Conservation (phyloP, 2,888 invertebrate genomes). For the Scelioninae gen. 1 region DNA sequence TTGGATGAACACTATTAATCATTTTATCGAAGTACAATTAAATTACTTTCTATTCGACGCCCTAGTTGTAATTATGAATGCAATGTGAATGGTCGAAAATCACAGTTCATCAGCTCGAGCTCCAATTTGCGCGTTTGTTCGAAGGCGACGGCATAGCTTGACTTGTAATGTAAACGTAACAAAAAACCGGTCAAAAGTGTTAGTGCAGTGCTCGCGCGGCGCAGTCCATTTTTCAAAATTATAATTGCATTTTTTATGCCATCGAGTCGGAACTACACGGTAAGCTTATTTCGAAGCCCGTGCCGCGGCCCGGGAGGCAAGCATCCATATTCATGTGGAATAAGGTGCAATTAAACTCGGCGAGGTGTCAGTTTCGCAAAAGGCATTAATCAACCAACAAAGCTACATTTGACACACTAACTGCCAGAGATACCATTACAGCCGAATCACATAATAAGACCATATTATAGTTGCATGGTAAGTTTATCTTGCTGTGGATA, state of each 20-base stretch:
- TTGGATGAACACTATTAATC: conserved; percentile 35
- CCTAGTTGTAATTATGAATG: conserved; percentile 27
- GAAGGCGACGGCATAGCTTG: conserved; percentile 22
- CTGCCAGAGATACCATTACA: conserved; percentile 81
- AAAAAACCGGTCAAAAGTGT: conserved; percentile 75
- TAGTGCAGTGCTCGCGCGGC: conserved; percentile 69
- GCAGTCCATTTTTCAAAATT: conserved; percentile 83
- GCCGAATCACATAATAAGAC: conserved; percentile 80
- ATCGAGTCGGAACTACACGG: conserved; percentile 48
- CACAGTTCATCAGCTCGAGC: conserved; percentile 14
- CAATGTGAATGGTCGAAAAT: conserved; percentile 23
- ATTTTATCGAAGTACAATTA: conserved; percentile 22
- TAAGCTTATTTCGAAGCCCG: conserved; percentile 51
- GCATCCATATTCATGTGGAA: conserved; percentile 84
- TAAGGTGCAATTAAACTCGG: conserved; percentile 84
- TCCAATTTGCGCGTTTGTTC: conserved; percentile 43
- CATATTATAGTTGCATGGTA: conserved; percentile 78
- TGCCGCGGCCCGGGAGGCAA: conserved; percentile 79
- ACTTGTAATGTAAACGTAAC: conserved; percentile 52
- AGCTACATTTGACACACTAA: conserved; percentile 82
- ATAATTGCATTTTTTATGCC: conserved; percentile 81
- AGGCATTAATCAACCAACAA: conserved; percentile 84
- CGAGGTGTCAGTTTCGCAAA: conserved; percentile 83
- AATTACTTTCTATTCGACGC: conserved; percentile 27
- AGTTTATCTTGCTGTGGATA: conserved; percentile 70